Percentiles rank a stretch among this genome's conserved stretches.
phyloP scores from a whole-genome alignment of 2,797 vertebrate species.

The Enteromius radiatus region DNA sequence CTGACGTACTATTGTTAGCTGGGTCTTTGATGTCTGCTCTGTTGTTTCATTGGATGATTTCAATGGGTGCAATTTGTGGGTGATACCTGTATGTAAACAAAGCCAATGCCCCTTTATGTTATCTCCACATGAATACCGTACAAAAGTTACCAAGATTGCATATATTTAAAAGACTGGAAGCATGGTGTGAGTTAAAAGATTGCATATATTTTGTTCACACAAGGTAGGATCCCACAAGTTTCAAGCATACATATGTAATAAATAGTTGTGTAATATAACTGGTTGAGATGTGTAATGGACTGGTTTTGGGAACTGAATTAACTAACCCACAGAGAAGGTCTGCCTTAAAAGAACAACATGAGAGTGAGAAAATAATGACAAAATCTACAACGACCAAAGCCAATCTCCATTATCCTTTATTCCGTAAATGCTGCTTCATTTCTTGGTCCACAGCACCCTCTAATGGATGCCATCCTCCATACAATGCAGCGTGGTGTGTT shows the following conservation, averaged over 20 bases:
- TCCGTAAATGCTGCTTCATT: constrained; percentile 29
- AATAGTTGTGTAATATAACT: too few species aligned
- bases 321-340: background rate
- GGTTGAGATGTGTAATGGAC: background rate
- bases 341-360: background rate
- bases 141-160: background rate
- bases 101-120: background rate
- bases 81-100: too few species aligned
- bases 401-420: background rate
- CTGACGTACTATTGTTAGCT: constrained; percentile 26
- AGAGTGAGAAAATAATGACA: background rate
- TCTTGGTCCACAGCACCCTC: constrained; percentile 62
- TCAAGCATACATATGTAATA: background rate
- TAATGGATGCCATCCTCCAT: constrained; percentile 46
- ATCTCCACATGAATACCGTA: background rate
- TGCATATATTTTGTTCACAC: background rate
- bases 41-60: constrained; percentile 14
- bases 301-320: background rate
- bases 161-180: background rate
- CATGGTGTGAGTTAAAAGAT: background rate
- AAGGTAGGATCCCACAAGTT: background rate
- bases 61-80: too few species aligned
- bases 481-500: background rate
- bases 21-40: constrained; percentile 42
- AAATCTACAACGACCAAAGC: background rate